These are phyloP conservation scores for Notolepis coatsorum DNA, from an alignment of 2,797 vertebrate species.

Conservation along the genomic window DNA sequence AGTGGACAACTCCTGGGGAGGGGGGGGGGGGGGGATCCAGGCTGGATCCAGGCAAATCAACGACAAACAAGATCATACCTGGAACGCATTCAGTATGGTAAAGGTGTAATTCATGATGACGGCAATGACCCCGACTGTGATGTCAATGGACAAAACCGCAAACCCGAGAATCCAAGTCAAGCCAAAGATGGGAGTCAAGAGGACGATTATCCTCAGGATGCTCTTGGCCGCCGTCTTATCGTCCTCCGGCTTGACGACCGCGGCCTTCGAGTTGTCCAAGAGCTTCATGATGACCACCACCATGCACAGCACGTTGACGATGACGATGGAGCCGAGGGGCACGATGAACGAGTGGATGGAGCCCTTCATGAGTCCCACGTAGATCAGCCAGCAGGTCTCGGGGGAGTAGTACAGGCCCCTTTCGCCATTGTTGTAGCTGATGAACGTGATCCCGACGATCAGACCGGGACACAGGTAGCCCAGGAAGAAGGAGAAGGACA, in stretches of 20 bases:
- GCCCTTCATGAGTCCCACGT: conserved; percentile 40
- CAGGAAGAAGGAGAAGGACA: conserved; percentile 63
- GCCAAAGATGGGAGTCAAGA: conserved; percentile 83
- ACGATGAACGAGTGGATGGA: conserved; percentile 76
- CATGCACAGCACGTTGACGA: conserved; percentile 79
- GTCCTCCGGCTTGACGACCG: conserved; percentile 6
- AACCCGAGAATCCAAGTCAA: conserved; percentile 83
- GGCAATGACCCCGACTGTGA: neutral
- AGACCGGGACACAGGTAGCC: conserved; percentile 78
- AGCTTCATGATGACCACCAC: conserved; percentile 78
- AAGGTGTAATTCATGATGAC: conserved; percentile 68
- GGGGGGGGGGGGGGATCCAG: no score
- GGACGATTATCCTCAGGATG: conserved; percentile 75
- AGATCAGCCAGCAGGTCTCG: conserved; percentile 76
- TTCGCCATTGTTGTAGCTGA: conserved; percentile 15
- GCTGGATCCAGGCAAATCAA: no score
- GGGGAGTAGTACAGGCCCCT: conserved; percentile 39
- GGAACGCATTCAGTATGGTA: conserved; percentile 76
- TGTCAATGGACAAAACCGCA: conserved; percentile 60
- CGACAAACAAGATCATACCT: conserved; percentile 76
- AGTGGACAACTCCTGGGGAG: no score
- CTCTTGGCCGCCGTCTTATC: conserved; percentile 63
- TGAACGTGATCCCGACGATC: conserved; percentile 66
- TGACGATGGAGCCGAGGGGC: conserved; percentile 73
- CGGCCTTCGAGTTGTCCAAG: conserved; percentile 40